Conservation (phyloP, 2,797 vertebrate genomes). For the Pangasius larnaudii region DNA sequence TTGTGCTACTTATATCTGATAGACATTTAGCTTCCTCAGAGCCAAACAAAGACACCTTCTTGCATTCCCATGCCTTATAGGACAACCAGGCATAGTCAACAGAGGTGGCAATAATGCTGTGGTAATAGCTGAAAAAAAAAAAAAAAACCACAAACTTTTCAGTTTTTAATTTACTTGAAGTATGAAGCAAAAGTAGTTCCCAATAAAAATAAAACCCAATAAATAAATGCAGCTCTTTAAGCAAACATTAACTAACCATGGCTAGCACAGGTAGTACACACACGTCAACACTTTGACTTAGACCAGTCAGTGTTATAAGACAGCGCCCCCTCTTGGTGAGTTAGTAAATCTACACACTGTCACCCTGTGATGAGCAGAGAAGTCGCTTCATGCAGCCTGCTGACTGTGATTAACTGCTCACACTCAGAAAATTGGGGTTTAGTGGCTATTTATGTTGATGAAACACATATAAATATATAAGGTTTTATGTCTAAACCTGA, state of each 20-base stretch:
- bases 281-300: not conserved
- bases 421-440: not conserved
- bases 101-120: not conserved
- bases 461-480: not conserved
- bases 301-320: not conserved
- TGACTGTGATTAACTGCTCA: not conserved
- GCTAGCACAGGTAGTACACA: too few relatives aligned
- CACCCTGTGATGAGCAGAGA: not conserved
- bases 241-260: too few relatives aligned
- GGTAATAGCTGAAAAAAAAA: not conserved
- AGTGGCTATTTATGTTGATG: not conserved
- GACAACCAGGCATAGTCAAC: not conserved
- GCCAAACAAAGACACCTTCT: too few relatives aligned
- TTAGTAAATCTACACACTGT: not conserved
- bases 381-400: not conserved
- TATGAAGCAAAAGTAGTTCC: not conserved
- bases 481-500: not conserved
- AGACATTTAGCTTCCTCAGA: not conserved
- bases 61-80: not conserved
- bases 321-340: slow-evolving; percentile 13
- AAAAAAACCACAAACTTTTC: too few relatives aligned
- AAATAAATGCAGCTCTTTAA: too few relatives aligned
- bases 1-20: not conserved
- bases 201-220: too few relatives aligned
- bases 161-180: not conserved